phyloP scores from a whole-genome alignment of 2,888 invertebrate species.

The Pherbina coryleti region DNA sequence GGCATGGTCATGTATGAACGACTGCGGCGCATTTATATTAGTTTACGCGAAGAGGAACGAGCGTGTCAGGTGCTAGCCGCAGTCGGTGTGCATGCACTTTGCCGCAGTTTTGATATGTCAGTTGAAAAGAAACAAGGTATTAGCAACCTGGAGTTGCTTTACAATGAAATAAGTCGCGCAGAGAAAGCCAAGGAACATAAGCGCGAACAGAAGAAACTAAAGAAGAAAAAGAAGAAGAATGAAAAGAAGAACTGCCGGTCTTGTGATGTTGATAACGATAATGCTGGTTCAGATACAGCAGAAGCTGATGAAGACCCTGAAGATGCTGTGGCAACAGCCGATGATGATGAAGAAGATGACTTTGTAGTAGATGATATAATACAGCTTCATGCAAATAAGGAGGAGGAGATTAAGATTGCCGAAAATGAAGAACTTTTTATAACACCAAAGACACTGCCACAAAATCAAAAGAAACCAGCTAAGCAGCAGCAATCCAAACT shows the following conservation, averaged over 20 bases:
- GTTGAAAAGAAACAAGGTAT: constrained; percentile 91
- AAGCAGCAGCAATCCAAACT: constrained; percentile 55
- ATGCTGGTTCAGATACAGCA: constrained; percentile 68
- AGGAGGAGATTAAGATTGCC: constrained; percentile 32
- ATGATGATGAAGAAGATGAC: constrained; percentile 41
- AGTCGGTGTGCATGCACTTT: constrained; percentile 87
- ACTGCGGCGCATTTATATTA: constrained; percentile 86
- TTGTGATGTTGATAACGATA: constrained; percentile 42
- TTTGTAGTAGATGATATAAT: constrained; percentile 27
- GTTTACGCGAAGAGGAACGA: constrained; percentile 90
- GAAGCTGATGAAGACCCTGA: constrained; percentile 54
- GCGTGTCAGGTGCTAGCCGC: constrained; percentile 95
- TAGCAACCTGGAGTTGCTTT: constrained; percentile 88
- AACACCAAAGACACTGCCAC: constrained; percentile 29
- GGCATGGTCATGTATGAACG: constrained; percentile 94
- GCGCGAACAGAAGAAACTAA: constrained; percentile 89
- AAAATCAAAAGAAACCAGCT: constrained; percentile 58
- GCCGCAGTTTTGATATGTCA: constrained; percentile 90
- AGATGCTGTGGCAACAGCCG: constrained; percentile 43
- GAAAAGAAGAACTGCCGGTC: constrained; percentile 66
- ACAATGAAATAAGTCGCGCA: constrained; percentile 88
- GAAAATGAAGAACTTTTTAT: constrained; percentile 38
- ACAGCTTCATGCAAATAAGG: constrained; percentile 24
- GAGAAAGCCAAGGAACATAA: constrained; percentile 87
- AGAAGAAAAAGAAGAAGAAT: constrained; percentile 80